These are phyloP conservation scores for Hypselothyrea guttata DNA, from an alignment of 2,888 invertebrate genomes.

Conservation along the genomic window DNA sequence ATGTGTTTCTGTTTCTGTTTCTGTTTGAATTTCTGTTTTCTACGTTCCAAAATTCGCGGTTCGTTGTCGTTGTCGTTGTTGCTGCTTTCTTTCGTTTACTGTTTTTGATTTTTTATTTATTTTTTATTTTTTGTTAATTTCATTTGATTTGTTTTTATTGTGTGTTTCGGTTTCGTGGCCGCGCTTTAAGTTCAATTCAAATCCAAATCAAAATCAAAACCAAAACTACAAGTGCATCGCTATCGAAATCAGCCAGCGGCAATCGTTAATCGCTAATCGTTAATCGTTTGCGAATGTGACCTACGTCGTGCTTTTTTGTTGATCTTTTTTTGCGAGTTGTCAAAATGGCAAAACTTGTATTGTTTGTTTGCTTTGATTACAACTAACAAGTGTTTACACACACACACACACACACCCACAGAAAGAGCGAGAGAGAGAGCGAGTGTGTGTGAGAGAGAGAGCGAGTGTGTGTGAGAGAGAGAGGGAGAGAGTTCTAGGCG, in stretches of 20 bases:
- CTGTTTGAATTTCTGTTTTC: constrained; percentile 55
- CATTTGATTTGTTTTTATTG: constrained; percentile 8
- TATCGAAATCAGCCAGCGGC: constrained; percentile 10
- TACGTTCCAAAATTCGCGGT: constrained; percentile 43
- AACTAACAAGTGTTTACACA: constrained; percentile 2
- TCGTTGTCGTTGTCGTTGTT: constrained; percentile 15
- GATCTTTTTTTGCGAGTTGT: neutral
- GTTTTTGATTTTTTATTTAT: constrained; percentile 1
- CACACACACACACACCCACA: too few species aligned
- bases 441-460: constrained; percentile 1
- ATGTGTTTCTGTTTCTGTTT: constrained; percentile 41
- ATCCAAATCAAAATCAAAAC: constrained; percentile 26
- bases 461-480: constrained; percentile 5
- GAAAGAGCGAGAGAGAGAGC: neutral
- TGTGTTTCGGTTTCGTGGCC: constrained; percentile 26
- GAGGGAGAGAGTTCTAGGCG: constrained; percentile 2
- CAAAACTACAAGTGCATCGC: constrained; percentile 1
- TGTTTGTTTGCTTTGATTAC: constrained; percentile 1
- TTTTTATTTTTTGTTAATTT: neutral
- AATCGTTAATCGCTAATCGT: constrained; percentile 9
- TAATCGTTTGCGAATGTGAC: constrained; percentile 3
- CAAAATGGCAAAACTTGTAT: constrained; percentile 4
- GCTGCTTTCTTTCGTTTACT: constrained; percentile 1
- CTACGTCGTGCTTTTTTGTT: neutral
- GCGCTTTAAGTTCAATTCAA: constrained; percentile 37